Base-by-base conservation (phyloP, 2,888 invertebrate genomes). In the Drosophila mettleri region DNA sequence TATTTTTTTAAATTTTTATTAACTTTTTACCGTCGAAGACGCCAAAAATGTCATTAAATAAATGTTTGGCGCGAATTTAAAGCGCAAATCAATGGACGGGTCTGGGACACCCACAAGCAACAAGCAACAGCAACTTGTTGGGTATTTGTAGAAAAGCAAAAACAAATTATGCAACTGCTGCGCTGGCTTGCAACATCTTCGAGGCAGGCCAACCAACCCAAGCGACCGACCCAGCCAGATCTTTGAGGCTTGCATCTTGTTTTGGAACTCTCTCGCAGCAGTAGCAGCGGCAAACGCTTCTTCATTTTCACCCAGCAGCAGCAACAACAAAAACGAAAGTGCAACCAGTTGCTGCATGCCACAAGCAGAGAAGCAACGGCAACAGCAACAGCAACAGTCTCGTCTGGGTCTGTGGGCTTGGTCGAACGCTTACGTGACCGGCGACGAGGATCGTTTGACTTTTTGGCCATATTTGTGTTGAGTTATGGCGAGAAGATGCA, bases 401-500 rank as follows among this genome's bases (percentile, higher is more conserved):
- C 59, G 77, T 71, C 76, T 71, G 77, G 57, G 72, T 62, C 70
- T 66, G 61, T 83, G 85, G 83, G 87, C 83, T 83, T 86, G 83
- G 83, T 72, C 68, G 67, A 39, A 68, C 80, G 84, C 88, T 85
- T 85, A 85, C 88, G 85, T 85, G 78, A 78, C 69, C 69, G 63
- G 53, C 66, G 65, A 48, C 78, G 80, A 78, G 70, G 83, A 86
- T 86, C 84, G 80, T 86, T 82, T 82, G 81, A 82, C 87, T 85
- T 86, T 76, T 86, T 88, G 74, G 74, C 81, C 84, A 86, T 85
- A 88, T 86, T 83, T 88, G 78, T 80, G 78, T 73, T 78, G 72
- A 87, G 76, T 85, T 85, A 85, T 85, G 78, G 85, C 81, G 78
- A 78, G 84, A 87, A 85, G 85, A 87, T 76, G 86, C 80, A 66